phyloP scores from a whole-genome alignment of 2,113 vertebrate genomes.

The Callopanchax toddi region DNA sequence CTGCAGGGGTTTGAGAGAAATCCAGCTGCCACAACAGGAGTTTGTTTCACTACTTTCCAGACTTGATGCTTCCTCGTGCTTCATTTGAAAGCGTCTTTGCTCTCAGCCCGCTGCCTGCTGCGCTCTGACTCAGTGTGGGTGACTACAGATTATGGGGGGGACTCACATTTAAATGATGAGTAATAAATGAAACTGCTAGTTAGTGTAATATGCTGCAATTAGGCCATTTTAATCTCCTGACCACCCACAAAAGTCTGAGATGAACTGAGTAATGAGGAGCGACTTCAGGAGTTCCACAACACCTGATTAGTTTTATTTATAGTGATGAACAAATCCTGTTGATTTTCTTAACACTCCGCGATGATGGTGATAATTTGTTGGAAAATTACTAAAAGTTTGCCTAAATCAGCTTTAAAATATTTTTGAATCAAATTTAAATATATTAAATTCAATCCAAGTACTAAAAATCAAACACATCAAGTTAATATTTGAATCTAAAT shows the following conservation, averaged over 20 bases:
- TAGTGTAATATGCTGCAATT: neutral
- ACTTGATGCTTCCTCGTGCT: neutral
- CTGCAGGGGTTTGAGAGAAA: constrained; percentile 1
- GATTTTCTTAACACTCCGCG: no score
- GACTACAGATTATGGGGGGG: neutral
- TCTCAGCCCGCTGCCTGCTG: neutral
- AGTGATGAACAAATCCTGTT: neutral
- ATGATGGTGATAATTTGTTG: no score
- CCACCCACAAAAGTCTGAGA: neutral
- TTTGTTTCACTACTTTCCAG: neutral
- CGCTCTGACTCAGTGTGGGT: neutral
- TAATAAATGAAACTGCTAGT: neutral
- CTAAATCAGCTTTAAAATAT: no score
- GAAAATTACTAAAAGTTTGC: no score
- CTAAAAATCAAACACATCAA: no score
- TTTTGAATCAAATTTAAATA: no score
- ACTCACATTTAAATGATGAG: constrained; percentile 11
- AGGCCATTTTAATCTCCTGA: neutral
- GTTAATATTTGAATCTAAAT: no score
- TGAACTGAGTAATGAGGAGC: neutral
- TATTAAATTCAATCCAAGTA: no score
- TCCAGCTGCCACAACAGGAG: neutral
- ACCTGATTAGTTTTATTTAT: neutral
- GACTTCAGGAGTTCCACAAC: neutral
- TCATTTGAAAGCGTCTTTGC: neutral